Conservation (phyloP, 2,797 vertebrate genomes). For the Tokudaia muenninki region DNA sequence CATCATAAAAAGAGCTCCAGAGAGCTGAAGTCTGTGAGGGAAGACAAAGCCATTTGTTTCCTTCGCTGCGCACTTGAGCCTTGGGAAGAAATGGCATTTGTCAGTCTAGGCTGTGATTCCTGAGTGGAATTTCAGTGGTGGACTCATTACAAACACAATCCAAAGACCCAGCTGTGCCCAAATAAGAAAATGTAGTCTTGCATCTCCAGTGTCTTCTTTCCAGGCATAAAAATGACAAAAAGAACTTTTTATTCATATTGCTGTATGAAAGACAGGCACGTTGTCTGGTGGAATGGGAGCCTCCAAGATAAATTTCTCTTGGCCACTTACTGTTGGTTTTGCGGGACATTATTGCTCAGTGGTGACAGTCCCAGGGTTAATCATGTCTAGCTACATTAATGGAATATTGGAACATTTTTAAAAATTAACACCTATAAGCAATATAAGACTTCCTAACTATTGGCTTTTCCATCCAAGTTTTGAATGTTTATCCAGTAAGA, state of each 20-base stretch:
- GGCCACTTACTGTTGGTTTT: slow-evolving; percentile 55
- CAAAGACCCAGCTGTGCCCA: slow-evolving; percentile 58
- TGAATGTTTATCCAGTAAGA: slow-evolving; percentile 3
- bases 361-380: not conserved
- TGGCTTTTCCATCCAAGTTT: not conserved
- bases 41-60: slow-evolving; percentile 77
- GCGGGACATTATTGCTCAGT: not conserved
- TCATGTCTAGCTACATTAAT: not conserved
- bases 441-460: not conserved
- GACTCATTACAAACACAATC: slow-evolving; percentile 70
- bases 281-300: not conserved
- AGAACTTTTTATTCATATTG: slow-evolving; percentile 69
- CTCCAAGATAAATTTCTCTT: slow-evolving; percentile 23
- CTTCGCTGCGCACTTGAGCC: slow-evolving; percentile 64
- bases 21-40: slow-evolving; percentile 70
- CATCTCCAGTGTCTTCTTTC: slow-evolving; percentile 57
- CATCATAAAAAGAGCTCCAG: slow-evolving; percentile 74
- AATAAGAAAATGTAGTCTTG: slow-evolving; percentile 28
- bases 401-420: not conserved
- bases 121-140: slow-evolving; percentile 54
- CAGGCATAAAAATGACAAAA: slow-evolving; percentile 65
- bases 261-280: slow-evolving; percentile 62
- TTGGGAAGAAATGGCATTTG: slow-evolving; percentile 74
- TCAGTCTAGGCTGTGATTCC: slow-evolving; percentile 65
- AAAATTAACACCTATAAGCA: slow-evolving; percentile 52